Evolutionary conservation across 2,888 invertebrate genomes (phyloP).

Genomic region (Eudemis profundana): DNA sequence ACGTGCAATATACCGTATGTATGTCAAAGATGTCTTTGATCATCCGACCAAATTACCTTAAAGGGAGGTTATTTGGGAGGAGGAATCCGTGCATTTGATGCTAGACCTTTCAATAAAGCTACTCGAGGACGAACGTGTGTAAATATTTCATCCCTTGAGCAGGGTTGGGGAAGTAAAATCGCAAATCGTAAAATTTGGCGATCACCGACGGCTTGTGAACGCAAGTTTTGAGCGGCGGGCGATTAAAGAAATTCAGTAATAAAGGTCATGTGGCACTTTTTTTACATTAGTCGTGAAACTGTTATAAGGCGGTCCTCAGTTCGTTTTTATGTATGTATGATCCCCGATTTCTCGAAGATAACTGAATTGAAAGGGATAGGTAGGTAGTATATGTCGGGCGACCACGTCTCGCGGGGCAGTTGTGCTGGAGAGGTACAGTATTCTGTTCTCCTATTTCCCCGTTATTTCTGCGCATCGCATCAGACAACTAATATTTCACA

Average conservation of each 20-base stretch:
- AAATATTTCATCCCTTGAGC: constrained; percentile 41
- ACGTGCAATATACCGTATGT: constrained; percentile 18
- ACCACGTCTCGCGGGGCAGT: too few relatives aligned
- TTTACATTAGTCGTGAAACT: too few relatives aligned
- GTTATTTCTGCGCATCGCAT: too few relatives aligned
- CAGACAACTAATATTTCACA: too few relatives aligned
- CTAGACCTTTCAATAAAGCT: constrained; percentile 40
- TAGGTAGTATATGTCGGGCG: too few relatives aligned
- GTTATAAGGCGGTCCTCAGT: too few relatives aligned
- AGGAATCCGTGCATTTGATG: constrained; percentile 43
- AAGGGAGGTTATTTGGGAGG: constrained; percentile 38
- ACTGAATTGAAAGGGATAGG: too few relatives aligned
- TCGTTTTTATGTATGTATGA: too few relatives aligned
- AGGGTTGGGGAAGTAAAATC: constrained; percentile 20
- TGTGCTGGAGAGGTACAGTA: too few relatives aligned
- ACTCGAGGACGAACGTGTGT: constrained; percentile 34
- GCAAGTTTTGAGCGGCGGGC: neutral
- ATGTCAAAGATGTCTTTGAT: constrained; percentile 33
- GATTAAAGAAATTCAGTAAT: neutral
- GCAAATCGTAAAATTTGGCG: constrained; percentile 38
- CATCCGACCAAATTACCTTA: constrained; percentile 38
- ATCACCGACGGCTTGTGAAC: constrained; percentile 9
- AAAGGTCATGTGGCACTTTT: too few relatives aligned
- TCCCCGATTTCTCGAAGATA: too few relatives aligned
- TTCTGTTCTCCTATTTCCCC: too few relatives aligned